Evolutionary conservation across 2,888 invertebrate genomes (phyloP), one percentile per base, ranked within the genome.

Genomic region (Sinotaia quadrata): DNA sequence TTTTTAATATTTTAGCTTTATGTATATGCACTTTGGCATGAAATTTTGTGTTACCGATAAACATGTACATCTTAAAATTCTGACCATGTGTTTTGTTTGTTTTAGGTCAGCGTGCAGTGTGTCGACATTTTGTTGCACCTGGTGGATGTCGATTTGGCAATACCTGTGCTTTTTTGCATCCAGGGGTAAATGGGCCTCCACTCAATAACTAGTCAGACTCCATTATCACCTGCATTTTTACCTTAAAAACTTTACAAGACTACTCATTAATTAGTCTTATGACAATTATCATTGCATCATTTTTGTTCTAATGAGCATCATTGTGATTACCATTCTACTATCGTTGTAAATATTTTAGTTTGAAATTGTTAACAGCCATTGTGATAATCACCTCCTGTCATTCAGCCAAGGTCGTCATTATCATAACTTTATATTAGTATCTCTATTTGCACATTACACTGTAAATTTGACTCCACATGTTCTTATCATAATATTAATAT

Each of bases 141-240:
- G 95, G 95, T 0, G 93, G 92, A 72, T 96, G 96, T 89, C 90
- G 94, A 61, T 92, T 93, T 84, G 94, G 94, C 67, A 93, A 93
- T 79, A 92, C 92, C 78, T 96, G 96, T 89, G 92, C 92, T 65
- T 96, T 93, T 87, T 89, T 94, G 78, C 96, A 96, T 90, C 94
- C 94, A 3, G 92, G 92, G 73, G 75, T 83, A 1, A 84, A 86
- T 68, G 84, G 83, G 7, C 86, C 85, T n/a, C 76, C 77, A 4
- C 65, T 56, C 4, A 49, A 61, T 15, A 37, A 54, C 37, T 47
- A 47, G 24, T 47, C 47, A 44, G 41, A 56, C 63, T 31, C 31
- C n/a, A 34, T 33, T 4, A 31, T n/a, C 34, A 8, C 51, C 21
- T 49, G 7, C 51, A 49, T 49, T n/a, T 8, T 49, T n/a, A 49